Base-by-base conservation (phyloP, 2,113 vertebrate species). In the Lasiurus cinereus region DNA sequence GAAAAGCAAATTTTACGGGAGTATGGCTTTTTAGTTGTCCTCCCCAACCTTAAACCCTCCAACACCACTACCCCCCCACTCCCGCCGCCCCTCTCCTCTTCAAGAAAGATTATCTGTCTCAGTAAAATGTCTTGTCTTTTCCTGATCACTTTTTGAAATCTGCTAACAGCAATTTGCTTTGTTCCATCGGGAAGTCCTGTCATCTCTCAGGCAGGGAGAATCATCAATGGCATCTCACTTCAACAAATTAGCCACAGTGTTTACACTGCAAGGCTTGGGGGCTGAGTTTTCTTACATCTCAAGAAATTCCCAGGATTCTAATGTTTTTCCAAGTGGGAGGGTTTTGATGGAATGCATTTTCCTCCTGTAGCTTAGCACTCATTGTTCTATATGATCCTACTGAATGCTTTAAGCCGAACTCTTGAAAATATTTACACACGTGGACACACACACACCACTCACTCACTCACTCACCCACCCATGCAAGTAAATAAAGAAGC, bases 221-320 rank as follows among this genome's bases (percentile, higher is more conserved):
- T 97, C 97, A 96, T 94, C 97, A 96, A 93, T 94, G 96, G 96
- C 95, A 83, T 95, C 96, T 96, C 96, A 96, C 95, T 97, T 97
- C 97, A 97, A 95, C 97, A 94, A 97, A 97, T 97, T 96, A 97
- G 94, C 96, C 95, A 62, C 94, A 97, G 78, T 97, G 97, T 97
- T 97, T 97, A 97, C 86, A 96, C 93, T 97, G 67, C 67, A 48
- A 87, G 92, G 88, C 91, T 77, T 90, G 77, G 82, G 67, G 77
- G 18, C 94, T 74, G 88, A 92, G 84, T 78, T 93, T 94, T 90
- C 95, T 95, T 92, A 78, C 73, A 66, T 94, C 89, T 88, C 88
- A 88, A 96, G 94, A 96, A 97, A 95, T 96, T 97, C 92, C 95
- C 96, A 96, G 96, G 96, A 96, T 96, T 96, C 92, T 96, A 96